Evolutionary conservation across 2,888 invertebrate species (phyloP), one percentile per base, ranked within the genome.

Genomic region (Hirtodrosophila duncani): DNA sequence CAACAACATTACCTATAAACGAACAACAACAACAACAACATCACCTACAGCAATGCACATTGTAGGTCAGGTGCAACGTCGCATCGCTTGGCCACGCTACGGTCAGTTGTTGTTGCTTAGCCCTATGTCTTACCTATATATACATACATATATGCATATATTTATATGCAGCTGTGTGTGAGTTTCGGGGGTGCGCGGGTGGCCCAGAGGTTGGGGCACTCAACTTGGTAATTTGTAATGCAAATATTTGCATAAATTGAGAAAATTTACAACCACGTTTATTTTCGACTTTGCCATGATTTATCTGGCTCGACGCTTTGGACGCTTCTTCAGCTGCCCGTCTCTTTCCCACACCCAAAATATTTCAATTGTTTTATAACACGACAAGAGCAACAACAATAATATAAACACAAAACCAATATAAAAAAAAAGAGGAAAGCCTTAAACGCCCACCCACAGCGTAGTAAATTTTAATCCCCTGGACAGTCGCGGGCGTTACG

Each of bases 211-310:
- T 2, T 17, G 1, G 21, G 33, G 62, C 67, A 55, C 56, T 63
- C 43, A 37, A 62, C 48, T 71, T 63, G 60, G 64, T 63, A 77
- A 71, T 79, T 60, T 49, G 63, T 79, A 70, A 70, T 80, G 78
- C 69, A 77, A 67, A 77, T 80, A 80, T 77, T 80, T 77, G 81
- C 78, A 62, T 71, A 67, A 67, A 67, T 80, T 52, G 56, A 62
- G 63, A 27, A 70, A 51, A 58, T 70, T 37, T 38, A 24, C 34
- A 61, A 46, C 45, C 71, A 66, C 70, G 63, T 70, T n/a, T n/a
- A n/a, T n/a, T 58, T 65, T 69, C 20, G 41, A 50, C 61, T 42
- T 24, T 51, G 38, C 18, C 51, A 42, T 70, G 43, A 67, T 67
- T 71, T 67, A 70, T 67, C 63, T 56, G 43, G 42, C 2, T 2